Evolutionary conservation across 1,140 invertebrate genomes (phyloP), one percentile per base, ranked within the genome.

Genomic region (Acromyrmex echinatior): DNA sequence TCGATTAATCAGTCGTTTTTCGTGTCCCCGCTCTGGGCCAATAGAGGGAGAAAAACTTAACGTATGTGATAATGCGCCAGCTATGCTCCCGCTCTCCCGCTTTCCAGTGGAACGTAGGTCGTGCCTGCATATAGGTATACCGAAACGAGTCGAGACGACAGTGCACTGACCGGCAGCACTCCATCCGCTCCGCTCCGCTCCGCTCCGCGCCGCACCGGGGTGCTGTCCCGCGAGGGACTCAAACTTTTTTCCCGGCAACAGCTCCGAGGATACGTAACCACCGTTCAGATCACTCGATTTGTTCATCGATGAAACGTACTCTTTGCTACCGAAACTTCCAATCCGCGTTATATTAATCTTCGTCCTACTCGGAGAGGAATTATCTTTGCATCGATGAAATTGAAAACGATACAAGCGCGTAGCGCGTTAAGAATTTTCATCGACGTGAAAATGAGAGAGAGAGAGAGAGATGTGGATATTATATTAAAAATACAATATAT

Each of bases 11-110:
- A 91, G 90, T 89, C 76, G 87, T 91, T 91, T 91, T 91, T 91
- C 90, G 90, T 89, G 74, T 51, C 53, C 76, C 56, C 87, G 89
- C 45, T 91, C 87, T 88, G 90, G 90, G 90, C 90, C 90, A 91
- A 91, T 91, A 91, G 89, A 80, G 82, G 21, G 51, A 91, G 90
- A 91, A 91, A 91, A 91, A 91, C 87, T 91, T 91, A 91, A 91
- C 90, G 90, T 91, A 91, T 91, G 90, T 91, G 90, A 91, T 91
- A 91, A 91, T 91, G 90, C 90, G 88, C 90, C 90, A 91, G 90
- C 90, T 91, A 91, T 91, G 85, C 78, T 53, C 71, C 71, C 77
- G 77, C 78, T 28, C 68, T 12, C 39, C 79, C 56, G 49, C 25
- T 25, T 82, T 82, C 78, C 65, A 62, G 58, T 85, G 70, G 62